Conservation (phyloP, 1,140 invertebrate species). For the Panagrolaimus sp. region DNA sequence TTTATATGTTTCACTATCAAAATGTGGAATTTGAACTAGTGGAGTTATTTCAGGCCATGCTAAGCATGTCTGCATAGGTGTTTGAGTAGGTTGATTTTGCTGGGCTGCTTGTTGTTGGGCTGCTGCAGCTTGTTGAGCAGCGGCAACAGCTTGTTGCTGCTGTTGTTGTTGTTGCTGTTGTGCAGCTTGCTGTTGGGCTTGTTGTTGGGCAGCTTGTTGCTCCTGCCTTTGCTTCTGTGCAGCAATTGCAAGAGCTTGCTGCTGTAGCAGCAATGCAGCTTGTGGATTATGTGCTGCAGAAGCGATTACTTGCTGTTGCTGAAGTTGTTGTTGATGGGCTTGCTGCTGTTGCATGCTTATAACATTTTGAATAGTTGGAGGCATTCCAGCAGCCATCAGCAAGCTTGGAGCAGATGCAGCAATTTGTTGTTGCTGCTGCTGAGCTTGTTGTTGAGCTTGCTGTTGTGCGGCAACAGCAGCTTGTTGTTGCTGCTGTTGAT, state of each 20-base stretch:
- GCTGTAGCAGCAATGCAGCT: too few relatives aligned
- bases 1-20: slow-evolving; percentile 46
- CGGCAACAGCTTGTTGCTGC: slow-evolving; percentile 1
- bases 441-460: slow-evolving; percentile 13
- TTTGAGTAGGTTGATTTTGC: neutral
- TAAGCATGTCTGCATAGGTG: neutral
- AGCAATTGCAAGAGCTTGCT: too few relatives aligned
- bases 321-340: too few relatives aligned
- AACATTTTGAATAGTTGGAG: too few relatives aligned
- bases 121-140: neutral
- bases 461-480: neutral
- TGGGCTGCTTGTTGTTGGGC: neutral
- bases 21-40: slow-evolving; percentile 38
- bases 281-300: too few relatives aligned
- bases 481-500: slow-evolving; percentile 1
- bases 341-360: too few relatives aligned
- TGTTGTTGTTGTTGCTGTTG: slow-evolving; percentile 2
- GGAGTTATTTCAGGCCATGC: slow-evolving; percentile 36
- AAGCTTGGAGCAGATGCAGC: neutral
- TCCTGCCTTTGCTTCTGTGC: neutral
- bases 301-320: too few relatives aligned
- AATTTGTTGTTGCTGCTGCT: slow-evolving; percentile 9
- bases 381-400: too few relatives aligned
- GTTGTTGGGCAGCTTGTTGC: slow-evolving; percentile 3
- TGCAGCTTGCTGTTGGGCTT: neutral